These are phyloP conservation scores for Himantopus leucocephalus DNA, from an alignment of 2,113 vertebrate genomes.

Conservation along the genomic window DNA sequence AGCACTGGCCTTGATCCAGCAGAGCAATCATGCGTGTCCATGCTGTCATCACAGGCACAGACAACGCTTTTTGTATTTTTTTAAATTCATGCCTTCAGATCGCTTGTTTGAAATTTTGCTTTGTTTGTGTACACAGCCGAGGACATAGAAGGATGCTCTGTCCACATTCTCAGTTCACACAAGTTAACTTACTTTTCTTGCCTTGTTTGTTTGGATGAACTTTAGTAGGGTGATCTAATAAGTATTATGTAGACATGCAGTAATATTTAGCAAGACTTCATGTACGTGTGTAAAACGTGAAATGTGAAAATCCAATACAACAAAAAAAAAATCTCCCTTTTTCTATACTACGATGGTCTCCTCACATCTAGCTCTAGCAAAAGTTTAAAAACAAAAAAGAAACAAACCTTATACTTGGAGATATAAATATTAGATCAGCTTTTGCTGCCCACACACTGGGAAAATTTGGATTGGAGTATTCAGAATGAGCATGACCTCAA, in stretches of 20 bases:
- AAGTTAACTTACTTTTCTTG: background rate
- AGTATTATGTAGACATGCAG: background rate
- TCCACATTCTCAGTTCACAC: background rate
- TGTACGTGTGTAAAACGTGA: background rate
- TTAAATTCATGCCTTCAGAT: background rate
- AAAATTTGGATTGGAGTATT: background rate
- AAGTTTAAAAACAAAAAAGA: background rate
- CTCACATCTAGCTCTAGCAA: background rate
- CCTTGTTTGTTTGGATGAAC: background rate
- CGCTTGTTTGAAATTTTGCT: background rate
- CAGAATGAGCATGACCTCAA: background rate
- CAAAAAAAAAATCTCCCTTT: background rate
- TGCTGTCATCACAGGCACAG: background rate
- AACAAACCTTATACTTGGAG: background rate
- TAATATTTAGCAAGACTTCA: background rate
- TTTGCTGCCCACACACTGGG: background rate
- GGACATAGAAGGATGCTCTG: background rate
- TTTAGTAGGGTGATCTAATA: background rate
- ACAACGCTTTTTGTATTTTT: background rate
- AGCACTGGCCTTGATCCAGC: background rate
- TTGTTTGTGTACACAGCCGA: background rate
- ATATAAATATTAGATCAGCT: background rate
- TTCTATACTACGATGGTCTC: accelerated
- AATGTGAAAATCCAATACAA: background rate
- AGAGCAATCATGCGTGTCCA: background rate